These are phyloP conservation scores for Malurus alboscapulatus DNA, from an alignment of 2,113 vertebrate genomes.

Conservation along the genomic window DNA sequence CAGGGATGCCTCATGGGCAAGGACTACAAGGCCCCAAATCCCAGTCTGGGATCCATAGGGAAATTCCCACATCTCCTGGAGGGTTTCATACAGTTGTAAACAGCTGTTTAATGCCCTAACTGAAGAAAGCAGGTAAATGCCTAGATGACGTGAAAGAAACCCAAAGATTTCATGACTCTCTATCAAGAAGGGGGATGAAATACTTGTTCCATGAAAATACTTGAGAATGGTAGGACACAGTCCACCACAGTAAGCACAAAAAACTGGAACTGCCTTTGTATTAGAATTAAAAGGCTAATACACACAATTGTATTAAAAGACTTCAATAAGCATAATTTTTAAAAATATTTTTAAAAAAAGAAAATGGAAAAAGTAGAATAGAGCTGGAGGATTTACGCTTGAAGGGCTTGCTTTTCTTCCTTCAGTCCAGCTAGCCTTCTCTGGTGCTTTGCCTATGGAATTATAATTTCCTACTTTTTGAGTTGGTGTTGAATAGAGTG, in stretches of 20 bases:
- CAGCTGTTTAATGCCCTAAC: neutral
- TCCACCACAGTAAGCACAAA: neutral
- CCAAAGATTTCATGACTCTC: neutral
- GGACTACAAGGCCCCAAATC: neutral
- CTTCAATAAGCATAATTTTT: neutral
- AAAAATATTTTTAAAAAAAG: neutral
- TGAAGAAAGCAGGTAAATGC: neutral
- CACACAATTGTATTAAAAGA: neutral
- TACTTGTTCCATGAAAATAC: neutral
- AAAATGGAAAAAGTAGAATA: neutral
- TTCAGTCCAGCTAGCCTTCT: neutral
- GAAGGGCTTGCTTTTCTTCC: neutral
- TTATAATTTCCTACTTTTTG: neutral
- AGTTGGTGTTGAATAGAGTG: neutral
- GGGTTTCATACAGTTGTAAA: neutral
- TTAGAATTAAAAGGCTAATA: neutral
- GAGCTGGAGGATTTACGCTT: neutral
- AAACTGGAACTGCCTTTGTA: neutral
- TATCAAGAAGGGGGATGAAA: neutral
- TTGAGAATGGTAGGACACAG: neutral
- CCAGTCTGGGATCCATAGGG: neutral
- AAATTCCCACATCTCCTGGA: neutral
- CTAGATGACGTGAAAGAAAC: neutral
- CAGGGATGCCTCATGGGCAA: neutral
- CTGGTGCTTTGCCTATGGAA: neutral